Evolutionary conservation across 2,113 vertebrate genomes (phyloP).

Genomic region (Ceratotherium simum): DNA sequence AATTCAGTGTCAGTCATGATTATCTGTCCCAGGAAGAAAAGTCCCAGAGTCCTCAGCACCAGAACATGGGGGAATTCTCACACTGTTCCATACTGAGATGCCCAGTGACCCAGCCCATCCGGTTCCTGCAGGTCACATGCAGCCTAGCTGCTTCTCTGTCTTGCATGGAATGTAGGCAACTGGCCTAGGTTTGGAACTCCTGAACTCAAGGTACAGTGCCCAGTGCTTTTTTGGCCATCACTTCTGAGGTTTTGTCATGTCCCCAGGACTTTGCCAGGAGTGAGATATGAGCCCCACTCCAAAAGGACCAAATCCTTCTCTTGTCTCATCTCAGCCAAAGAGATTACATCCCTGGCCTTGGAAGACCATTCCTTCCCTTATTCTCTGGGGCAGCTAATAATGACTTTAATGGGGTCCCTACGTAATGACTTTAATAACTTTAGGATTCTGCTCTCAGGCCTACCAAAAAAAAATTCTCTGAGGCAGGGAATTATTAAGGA

Average conservation of each 20-base stretch:
- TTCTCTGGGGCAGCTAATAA: background rate
- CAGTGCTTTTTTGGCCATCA: background rate
- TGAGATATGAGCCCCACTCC: background rate
- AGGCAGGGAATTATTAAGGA: background rate
- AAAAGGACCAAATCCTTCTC: background rate
- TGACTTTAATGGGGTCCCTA: background rate
- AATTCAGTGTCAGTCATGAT: background rate
- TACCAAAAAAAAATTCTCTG: background rate
- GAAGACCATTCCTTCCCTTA: background rate
- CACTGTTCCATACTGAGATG: background rate
- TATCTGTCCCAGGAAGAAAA: background rate
- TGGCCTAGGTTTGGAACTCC: background rate
- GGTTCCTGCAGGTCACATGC: background rate
- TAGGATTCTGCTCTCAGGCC: background rate
- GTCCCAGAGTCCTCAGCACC: background rate
- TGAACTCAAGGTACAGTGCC: background rate
- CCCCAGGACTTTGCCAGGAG: background rate
- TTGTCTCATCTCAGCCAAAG: background rate
- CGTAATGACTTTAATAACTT: slow-evolving; percentile 23
- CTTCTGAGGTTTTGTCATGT: background rate
- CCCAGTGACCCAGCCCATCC: background rate
- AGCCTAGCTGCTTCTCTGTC: background rate
- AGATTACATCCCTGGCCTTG: background rate
- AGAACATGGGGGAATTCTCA: background rate
- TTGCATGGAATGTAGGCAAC: background rate